Percentiles rank a stretch among this genome's conserved stretches.
These are phyloP conservation scores for Teleogryllus occipitalis DNA, from an alignment of 1,140 invertebrate genomes.

Conservation along the genomic window DNA sequence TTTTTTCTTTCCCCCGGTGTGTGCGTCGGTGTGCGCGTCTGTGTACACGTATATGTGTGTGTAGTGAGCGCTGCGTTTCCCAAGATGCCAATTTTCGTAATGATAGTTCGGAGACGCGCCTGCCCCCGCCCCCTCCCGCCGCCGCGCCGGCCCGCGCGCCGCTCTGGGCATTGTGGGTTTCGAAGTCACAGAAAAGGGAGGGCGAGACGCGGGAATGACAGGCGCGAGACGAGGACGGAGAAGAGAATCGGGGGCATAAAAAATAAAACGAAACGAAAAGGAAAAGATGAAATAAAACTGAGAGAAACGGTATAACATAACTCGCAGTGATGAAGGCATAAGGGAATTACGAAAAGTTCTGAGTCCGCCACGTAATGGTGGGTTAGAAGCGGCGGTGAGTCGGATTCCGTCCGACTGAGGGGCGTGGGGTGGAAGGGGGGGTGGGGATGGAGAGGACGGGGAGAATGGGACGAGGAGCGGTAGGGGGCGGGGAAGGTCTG, in stretches of 20 bases:
- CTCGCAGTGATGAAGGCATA: neutral
- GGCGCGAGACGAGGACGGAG: neutral
- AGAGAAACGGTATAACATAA: neutral
- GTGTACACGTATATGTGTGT: neutral
- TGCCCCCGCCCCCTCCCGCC: no score
- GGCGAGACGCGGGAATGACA: neutral
- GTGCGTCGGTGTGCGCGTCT: no score
- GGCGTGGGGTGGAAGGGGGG: no score
- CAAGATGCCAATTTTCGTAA: slow-evolving; percentile 8
- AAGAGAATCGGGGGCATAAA: neutral
- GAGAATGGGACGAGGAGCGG: no score
- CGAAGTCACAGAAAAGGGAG: slow-evolving; percentile 7
- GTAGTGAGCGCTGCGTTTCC: neutral
- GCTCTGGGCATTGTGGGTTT: no score
- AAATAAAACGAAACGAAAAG: neutral
- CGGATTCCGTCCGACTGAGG: no score
- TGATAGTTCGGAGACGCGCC: neutral
- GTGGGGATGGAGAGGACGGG: no score
- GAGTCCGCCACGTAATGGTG: no score
- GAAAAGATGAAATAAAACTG: neutral
- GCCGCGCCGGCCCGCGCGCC: no score
- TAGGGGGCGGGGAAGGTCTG: no score
- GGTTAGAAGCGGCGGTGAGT: no score
- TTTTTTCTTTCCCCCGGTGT: no score
- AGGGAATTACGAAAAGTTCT: neutral